These are phyloP conservation scores for Cephus spinipes DNA, from an alignment of 2,888 invertebrate species.

Conservation along the genomic window DNA sequence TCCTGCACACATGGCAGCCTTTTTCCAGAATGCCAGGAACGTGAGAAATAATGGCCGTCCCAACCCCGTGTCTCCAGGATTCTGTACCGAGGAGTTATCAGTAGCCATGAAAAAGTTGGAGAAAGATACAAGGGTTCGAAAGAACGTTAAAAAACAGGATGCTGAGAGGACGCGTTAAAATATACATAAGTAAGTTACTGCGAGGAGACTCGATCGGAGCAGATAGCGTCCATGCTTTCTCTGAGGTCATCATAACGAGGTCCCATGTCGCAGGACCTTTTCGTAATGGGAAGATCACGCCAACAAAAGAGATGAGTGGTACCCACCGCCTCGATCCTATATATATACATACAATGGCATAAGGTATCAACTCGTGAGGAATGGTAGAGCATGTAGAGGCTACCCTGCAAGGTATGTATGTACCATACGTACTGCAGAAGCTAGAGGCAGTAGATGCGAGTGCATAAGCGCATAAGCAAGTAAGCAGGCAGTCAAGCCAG, in stretches of 20 bases:
- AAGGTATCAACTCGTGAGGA: constrained; percentile 16
- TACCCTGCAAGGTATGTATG: constrained; percentile 12
- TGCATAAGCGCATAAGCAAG: constrained; percentile 20
- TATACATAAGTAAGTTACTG: neutral
- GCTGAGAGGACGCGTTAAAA: neutral
- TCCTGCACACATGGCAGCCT: neutral
- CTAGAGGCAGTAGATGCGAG: constrained; percentile 24
- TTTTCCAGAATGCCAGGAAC: neutral
- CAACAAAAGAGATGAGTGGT: constrained; percentile 19
- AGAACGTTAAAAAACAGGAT: neutral
- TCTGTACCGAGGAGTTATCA: neutral
- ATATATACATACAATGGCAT: neutral
- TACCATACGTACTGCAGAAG: neutral
- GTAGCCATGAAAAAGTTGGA: neutral
- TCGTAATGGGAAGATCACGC: constrained; percentile 29
- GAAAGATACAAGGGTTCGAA: neutral
- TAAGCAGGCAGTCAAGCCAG: constrained; percentile 17
- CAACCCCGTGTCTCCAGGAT: neutral
- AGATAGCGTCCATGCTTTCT: constrained; percentile 33
- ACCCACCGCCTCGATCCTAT: neutral
- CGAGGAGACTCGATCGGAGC: constrained; percentile 31
- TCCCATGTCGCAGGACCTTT: constrained; percentile 38
- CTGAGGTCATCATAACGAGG: constrained; percentile 58
- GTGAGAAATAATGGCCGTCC: neutral
- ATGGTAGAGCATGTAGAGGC: constrained; percentile 27